A percentile compares a stretch with the other conserved stretches of the same genome.
These are phyloP conservation scores for Noctua fimbriata DNA, from an alignment of 2,888 invertebrate genomes.

Conservation along the genomic window DNA sequence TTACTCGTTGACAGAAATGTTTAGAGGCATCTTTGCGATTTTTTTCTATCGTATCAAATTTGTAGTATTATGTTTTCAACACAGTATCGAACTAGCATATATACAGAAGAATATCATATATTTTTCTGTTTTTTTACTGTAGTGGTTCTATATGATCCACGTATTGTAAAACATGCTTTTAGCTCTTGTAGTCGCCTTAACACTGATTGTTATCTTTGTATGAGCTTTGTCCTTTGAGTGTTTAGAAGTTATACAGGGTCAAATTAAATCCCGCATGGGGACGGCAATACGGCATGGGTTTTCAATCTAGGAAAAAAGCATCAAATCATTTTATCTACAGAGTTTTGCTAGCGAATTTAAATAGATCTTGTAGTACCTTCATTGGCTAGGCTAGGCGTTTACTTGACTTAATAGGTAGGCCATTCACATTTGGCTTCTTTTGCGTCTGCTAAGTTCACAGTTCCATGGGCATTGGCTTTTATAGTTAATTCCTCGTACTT, in stretches of 20 bases:
- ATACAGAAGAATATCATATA: too few relatives aligned
- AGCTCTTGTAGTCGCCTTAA: too few relatives aligned
- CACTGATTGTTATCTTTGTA: background rate
- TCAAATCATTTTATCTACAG: background rate
- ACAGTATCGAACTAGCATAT: too few relatives aligned
- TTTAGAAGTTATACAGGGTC: background rate
- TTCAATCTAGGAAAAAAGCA: background rate
- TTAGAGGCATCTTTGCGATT: too few relatives aligned
- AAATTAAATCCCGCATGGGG: background rate
- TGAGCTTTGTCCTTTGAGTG: background rate
- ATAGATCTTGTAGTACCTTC: too few relatives aligned
- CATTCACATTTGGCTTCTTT: background rate
- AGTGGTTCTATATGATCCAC: too few relatives aligned
- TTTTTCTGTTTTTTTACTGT: too few relatives aligned
- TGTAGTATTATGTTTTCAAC: too few relatives aligned
- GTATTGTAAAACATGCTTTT: too few relatives aligned
- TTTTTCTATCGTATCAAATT: too few relatives aligned
- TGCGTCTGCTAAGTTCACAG: background rate
- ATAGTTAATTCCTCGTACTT: background rate
- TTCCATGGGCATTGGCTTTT: background rate
- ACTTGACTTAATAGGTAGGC: background rate
- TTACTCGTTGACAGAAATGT: too few relatives aligned
- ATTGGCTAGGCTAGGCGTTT: too few relatives aligned
- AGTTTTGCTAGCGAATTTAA: background rate
- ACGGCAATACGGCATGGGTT: background rate